phyloP scores from a whole-genome alignment of 2,113 vertebrate species.

The Trachemys scripta region DNA sequence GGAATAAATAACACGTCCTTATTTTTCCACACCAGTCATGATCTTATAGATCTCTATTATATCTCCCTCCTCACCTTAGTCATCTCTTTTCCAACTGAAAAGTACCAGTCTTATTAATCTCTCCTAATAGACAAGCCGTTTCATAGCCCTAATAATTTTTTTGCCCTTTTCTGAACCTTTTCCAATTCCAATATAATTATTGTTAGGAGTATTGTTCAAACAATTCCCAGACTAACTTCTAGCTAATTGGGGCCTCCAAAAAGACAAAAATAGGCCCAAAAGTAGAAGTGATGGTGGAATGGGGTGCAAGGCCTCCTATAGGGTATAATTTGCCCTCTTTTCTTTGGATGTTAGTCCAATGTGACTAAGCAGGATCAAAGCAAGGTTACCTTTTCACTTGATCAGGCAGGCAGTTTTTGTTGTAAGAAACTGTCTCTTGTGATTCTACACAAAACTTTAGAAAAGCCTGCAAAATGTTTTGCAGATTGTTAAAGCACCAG shows the following conservation, averaged over 20 bases:
- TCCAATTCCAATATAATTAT: not conserved
- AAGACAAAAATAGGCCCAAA: constrained; percentile 31
- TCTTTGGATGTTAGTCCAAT: constrained; percentile 24
- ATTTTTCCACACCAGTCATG: too few relatives aligned
- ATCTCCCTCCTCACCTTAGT: too few relatives aligned
- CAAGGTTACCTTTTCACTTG: constrained; percentile 27
- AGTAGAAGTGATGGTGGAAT: not conserved
- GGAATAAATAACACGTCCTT: too few relatives aligned
- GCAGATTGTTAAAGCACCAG: constrained; percentile 19
- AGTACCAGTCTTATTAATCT: too few relatives aligned
- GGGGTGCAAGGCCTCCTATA: not conserved
- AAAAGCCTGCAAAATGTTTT: not conserved
- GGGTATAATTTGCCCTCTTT: not conserved
- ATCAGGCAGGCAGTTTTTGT: constrained; percentile 8
- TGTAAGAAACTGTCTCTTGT: not conserved
- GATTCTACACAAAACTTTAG: not conserved
- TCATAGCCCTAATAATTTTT: too few relatives aligned
- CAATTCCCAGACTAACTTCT: not conserved
- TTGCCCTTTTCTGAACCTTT: too few relatives aligned
- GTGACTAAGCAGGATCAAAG: constrained; percentile 52
- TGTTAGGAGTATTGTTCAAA: not conserved
- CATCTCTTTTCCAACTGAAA: too few relatives aligned
- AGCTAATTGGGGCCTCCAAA: not conserved
- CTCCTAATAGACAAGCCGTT: too few relatives aligned
- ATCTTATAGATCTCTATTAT: too few relatives aligned